Evolutionary conservation across 2,888 invertebrate genomes (phyloP), one percentile per base, ranked within the genome.

Genomic region (Nasonia oneida): DNA sequence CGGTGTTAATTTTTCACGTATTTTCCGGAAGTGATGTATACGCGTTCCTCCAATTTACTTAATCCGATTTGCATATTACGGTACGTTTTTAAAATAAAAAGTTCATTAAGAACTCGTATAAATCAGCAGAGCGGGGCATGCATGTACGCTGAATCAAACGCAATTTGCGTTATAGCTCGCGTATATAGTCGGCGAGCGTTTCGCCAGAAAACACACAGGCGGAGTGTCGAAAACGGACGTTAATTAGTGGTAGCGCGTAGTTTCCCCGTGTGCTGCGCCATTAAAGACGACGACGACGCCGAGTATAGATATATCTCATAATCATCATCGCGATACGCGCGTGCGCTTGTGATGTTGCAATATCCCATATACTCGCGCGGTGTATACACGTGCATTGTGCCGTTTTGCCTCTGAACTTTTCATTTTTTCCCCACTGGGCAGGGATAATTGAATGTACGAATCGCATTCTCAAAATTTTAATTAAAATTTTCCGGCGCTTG

Each of bases 221-320:
- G 10, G 53, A 84, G 53, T 80, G 75, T 80, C 80, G 84, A 84
- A 84, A 84, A 84, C 84, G 80, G 84, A 84, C 80, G 84, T 80
- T 84, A 84, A 84, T 84, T 84, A 84, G 75, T 73, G 47, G 74
- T 23, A 15, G 33, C 29, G n/a, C 74, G 78, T 14, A 50, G 75
- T 82, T 47, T 33, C 14, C 71, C 6, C 67, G 47, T 14, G 8
- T 23, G 78, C 42, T 18, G 37, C 42, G 39, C 39, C 71, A 39
- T 67, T 67, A 67, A 67, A 67, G 67, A 67, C 14, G 33, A 71
- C 67, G 67, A 61, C 67, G 67, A 14, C 67, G 37, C 37, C 37
- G 37, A 4, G 37, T 37, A 37, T 37, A 47, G 8, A 29, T 33
- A 64, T 64, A 29, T 33, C 67, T 61, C 57, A 61, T 61, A 61